Evolutionary conservation across 37 sponge, comb jelly and placozoan species (phyloP), one percentile per base, ranked within the genome.

Genomic region (Bolinopsis microptera): DNA sequence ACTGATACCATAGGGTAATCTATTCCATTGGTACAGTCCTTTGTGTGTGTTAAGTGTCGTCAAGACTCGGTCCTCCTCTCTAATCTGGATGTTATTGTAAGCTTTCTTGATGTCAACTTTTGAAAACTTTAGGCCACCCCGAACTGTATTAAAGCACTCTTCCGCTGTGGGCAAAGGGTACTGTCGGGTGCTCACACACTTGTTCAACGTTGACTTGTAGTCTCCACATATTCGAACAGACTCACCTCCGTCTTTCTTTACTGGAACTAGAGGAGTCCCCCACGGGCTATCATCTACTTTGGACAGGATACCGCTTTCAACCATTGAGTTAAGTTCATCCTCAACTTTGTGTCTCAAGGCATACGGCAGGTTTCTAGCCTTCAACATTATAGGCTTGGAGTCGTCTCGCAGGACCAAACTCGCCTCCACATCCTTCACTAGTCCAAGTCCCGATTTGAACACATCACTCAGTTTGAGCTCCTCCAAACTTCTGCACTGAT

Each of bases 1-100:
- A 22, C 38, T 22, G 2, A 80, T 22, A 22, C 83, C 83, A 27
- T 36, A 80, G 16, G 83, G 27, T 33, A 80, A 80, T 21, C 83
- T 27, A 18, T 32, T 80, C 83, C 83, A 80, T 27, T 35, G 31
- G 83, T 80, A 80, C 83, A 80, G 38, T 35, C 83, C 83, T 36
- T 36, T 22, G 36, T 32, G 83, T 32, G 83, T 80, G 38, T 80
- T 80, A 22, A 80, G 16, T 22, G 83, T 80, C 8, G 38, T 32
- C 28, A 80, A 27, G 38, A 36, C 3, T 27, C 35, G 83, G 35
- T 80, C 83, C 31, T 30, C 23, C 27, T 70, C 74, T 30, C 74
- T 70, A 25, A 70, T 28, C 74, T 70, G 23, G 74, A 70, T 70
- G 74, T 70, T 25, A 24, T 70, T 70, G 27, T 70, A 70, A 30